Base-by-base conservation (phyloP, 2,113 vertebrate genomes). In the Neogale vison region DNA sequence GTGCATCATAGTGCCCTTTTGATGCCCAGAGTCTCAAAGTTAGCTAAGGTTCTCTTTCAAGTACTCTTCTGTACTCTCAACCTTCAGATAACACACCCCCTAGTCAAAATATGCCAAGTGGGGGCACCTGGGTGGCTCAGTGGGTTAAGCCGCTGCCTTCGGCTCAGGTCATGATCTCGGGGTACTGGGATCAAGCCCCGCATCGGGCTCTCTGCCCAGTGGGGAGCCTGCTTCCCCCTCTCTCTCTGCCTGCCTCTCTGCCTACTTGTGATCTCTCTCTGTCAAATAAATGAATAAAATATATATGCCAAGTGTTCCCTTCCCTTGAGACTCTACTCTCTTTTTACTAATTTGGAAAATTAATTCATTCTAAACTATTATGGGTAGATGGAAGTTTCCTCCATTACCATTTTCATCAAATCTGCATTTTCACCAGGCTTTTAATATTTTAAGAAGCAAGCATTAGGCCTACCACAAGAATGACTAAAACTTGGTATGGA, bases 321-420 rank as follows among this genome's bases (percentile, higher is more conserved):
- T 89, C 26, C 31, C 61, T 82, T 20, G 71, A 80, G 52, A 81
- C 13, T 61, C 55, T 39, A 69, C 45, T 57, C 31, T 79, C n/a
- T 88, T 90, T 50, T 95, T n/a, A 45, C 39, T 77, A 24, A 74
- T 36, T 55, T 79, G 21, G 52, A 88, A 76, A n/a, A 6, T 34
- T 74, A 39, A 94, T 42, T 67, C 39, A 90, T 83, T 92, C 57
- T 90, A 69, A 90, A 90, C 52, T 67, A 85, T 42, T 69, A 63
- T 36, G n/a, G 17, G 23, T 84, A 4, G 45, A 36, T 47, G 23
- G 47, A 92, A 1, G 1, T 47, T 76, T 87, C 34, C 52, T 88
- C 39, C n/a, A 80, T 47, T 24, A 55, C 6, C n/a, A 42, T 39
- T 85, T 95, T 69, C 39, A 88, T 57, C 10, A 65, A 92, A 90